These are phyloP conservation scores for Lycia hirtaria DNA, from an alignment of 2,888 invertebrate genomes.

Conservation along the genomic window DNA sequence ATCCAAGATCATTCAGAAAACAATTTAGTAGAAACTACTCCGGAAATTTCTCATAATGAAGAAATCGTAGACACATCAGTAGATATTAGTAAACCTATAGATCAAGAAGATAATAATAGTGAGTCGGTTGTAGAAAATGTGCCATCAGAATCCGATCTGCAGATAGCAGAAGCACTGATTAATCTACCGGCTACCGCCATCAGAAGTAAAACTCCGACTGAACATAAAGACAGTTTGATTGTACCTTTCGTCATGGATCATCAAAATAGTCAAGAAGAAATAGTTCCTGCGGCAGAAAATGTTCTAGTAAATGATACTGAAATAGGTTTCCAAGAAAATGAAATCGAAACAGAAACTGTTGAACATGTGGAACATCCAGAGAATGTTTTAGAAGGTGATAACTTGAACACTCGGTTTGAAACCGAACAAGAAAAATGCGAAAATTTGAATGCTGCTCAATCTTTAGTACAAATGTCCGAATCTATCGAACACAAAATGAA, in stretches of 20 bases:
- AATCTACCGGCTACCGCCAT: constrained; percentile 75
- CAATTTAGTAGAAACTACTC: constrained; percentile 42
- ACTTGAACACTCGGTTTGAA: constrained; percentile 65
- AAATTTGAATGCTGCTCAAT: constrained; percentile 80
- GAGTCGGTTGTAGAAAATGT: constrained; percentile 50
- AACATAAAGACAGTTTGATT: constrained; percentile 46
- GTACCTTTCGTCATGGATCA: constrained; percentile 36
- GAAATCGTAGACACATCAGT: constrained; percentile 29
- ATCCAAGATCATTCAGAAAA: constrained; percentile 7
- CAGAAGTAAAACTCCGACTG: constrained; percentile 59
- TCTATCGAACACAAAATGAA: constrained; percentile 71
- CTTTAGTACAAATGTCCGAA: constrained; percentile 81
- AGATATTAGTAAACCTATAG: constrained; percentile 9
- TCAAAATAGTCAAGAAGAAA: constrained; percentile 46
- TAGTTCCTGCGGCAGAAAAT: constrained; percentile 39
- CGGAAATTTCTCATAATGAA: constrained; percentile 36
- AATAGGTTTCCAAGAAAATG: constrained; percentile 18
- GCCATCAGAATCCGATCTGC: constrained; percentile 79
- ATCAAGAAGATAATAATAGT: constrained; percentile 16
- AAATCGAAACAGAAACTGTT: constrained; percentile 15
- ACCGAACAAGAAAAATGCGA: constrained; percentile 79
- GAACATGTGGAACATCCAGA: constrained; percentile 13
- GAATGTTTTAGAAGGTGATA: constrained; percentile 52
- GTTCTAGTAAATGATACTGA: constrained; percentile 28
- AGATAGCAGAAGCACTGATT: constrained; percentile 80